Evolutionary conservation across 2,888 invertebrate genomes (phyloP), one percentile per base, ranked within the genome.

Genomic region (Apoderus coryli): DNA sequence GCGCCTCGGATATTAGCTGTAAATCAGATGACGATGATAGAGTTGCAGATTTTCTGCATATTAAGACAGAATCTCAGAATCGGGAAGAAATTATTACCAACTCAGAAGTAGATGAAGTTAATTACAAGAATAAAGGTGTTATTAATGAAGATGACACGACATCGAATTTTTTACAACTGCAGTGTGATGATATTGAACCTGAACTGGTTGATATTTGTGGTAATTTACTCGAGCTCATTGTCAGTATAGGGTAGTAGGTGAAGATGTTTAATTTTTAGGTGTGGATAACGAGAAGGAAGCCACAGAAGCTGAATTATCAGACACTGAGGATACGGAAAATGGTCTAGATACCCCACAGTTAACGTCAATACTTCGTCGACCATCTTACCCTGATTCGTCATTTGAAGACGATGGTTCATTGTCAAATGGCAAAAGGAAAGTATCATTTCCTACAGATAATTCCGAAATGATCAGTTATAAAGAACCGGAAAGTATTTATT

Each of bases 371-470:
- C 40, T 49, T 26, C 38, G 46, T 32, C 40, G 43, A 37, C 38
- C 44, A 13, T 44, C 47, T 11, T 39, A 38, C 25, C 37, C 38
- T 13, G 42, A 44, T 23, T 22, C 32, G 24, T 34, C 32, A 10
- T 7, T 13, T 10, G 35, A 31, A 11, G 36, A 33, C 13, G 34
- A 36, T 24, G 10, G 28, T 12, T 23, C 27, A 6, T 26, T 33
- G 9, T 22, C 34, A n/a, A 32, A 31, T 5, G 24, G 26, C 13
- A 37, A 36, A 23, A 31, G 42, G 12, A 42, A 41, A 16, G 49
- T 50, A 10, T 49, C 44, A 27, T 50, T 50, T 40, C 48, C 50
- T 7, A 37, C 30, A 10, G 44, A 42, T 26, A 40, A 44, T 14
- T 27, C 35, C 2, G 33, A 37, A 15, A 32, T 49, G 10, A 44